Conservation (phyloP, 2,113 vertebrate genomes). For the Phycodurus eques region DNA sequence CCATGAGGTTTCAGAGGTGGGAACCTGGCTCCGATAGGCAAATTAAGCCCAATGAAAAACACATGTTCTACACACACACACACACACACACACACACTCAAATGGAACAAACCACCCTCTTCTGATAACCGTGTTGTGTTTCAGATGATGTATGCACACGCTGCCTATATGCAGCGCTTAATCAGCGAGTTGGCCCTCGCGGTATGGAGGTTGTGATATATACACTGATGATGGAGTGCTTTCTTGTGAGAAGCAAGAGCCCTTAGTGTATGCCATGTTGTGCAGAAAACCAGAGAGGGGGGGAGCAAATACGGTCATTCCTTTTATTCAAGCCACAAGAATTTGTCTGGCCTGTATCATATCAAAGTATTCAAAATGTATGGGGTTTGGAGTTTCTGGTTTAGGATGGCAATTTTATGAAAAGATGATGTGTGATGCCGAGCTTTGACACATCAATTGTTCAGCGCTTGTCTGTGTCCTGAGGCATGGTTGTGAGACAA, state of each 20-base stretch:
- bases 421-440: background rate
- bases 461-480: background rate
- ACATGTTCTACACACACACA: constrained; percentile 34
- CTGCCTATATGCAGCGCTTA: constrained; percentile 19
- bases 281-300: constrained; percentile 27
- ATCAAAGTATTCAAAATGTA: constrained; percentile 38
- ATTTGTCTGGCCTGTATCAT: constrained; percentile 28
- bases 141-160: constrained; percentile 46
- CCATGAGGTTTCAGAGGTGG: constrained; percentile 48
- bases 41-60: constrained; percentile 55
- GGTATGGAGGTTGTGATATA: constrained; percentile 33
- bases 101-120: constrained; percentile 12
- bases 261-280: constrained; percentile 7
- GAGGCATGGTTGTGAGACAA: background rate
- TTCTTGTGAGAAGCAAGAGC: constrained; percentile 21
- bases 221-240: constrained; percentile 29
- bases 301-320: constrained; percentile 36
- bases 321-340: constrained; percentile 45
- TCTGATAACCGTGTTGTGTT: constrained; percentile 41
- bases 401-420: constrained; percentile 12
- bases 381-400: constrained; percentile 10
- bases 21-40: constrained; percentile 47
- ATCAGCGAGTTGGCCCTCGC: constrained; percentile 30
- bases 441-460: background rate
- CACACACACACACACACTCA: background rate